These are phyloP conservation scores for Sceliomorpha sp. DNA, from an alignment of 2,888 invertebrate genomes.

Conservation along the genomic window DNA sequence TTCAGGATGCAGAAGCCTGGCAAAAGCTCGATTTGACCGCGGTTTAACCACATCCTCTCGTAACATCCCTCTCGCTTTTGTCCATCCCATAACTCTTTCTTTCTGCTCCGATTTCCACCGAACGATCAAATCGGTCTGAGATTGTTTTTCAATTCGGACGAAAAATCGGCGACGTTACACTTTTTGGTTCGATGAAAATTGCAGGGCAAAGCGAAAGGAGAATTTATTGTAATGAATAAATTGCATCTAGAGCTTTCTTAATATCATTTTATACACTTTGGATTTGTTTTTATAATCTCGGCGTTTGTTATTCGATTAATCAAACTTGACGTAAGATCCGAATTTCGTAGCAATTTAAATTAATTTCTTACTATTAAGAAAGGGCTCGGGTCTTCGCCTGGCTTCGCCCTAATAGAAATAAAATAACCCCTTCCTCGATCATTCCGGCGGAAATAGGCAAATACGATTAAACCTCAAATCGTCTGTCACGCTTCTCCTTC, in stretches of 20 bases:
- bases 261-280: too few species aligned
- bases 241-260: too few species aligned
- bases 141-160: slow-evolving; percentile 51
- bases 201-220: too few species aligned
- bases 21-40: slow-evolving; percentile 77
- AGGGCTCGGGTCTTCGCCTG: slow-evolving; percentile 58
- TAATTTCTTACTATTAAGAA: slow-evolving; percentile 78
- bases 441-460: slow-evolving; percentile 77
- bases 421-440: slow-evolving; percentile 73
- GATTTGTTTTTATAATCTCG: too few species aligned
- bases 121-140: slow-evolving; percentile 49
- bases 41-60: slow-evolving; percentile 79
- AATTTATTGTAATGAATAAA: too few species aligned
- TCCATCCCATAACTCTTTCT: slow-evolving; percentile 57
- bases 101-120: slow-evolving; percentile 71
- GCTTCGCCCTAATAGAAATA: slow-evolving; percentile 79
- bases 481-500: slow-evolving; percentile 72
- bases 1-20: slow-evolving; percentile 78
- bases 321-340: too few species aligned
- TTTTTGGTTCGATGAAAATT: too few species aligned
- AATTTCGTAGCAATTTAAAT: too few species aligned
- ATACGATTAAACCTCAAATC: slow-evolving; percentile 73
- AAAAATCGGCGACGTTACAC: too few species aligned
- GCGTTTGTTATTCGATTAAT: too few species aligned
- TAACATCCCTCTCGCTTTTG: slow-evolving; percentile 49